Evolutionary conservation across 1,140 invertebrate genomes (phyloP).

Genomic region (Leptinotarsa texana): DNA sequence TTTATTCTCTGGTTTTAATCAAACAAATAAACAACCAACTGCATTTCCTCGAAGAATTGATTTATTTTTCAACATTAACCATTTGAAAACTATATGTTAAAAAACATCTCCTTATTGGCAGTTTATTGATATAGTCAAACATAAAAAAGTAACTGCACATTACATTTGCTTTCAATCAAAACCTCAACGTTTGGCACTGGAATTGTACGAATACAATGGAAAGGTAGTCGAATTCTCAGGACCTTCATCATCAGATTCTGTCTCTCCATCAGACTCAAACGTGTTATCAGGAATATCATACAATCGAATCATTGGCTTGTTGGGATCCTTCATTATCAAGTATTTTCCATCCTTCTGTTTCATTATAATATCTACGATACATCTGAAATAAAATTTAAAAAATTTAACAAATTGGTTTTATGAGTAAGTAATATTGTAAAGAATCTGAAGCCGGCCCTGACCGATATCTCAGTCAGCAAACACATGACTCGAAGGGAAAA

Average conservation of each 20-base stretch:
- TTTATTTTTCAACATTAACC: too few species aligned
- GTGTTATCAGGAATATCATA: slow-evolving; percentile 98
- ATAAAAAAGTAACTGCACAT: too few species aligned
- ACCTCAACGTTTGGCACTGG: slow-evolving; percentile 21
- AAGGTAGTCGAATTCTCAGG: slow-evolving; percentile 50
- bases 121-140: too few species aligned
- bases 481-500: too few species aligned
- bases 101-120: too few species aligned
- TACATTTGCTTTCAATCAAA: background rate
- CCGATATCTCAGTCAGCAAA: too few species aligned
- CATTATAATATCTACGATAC: slow-evolving; percentile 97
- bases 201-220: slow-evolving; percentile 49
- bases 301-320: slow-evolving; percentile 94
- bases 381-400: slow-evolving; percentile 54
- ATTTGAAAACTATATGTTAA: too few species aligned
- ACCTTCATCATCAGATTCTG: slow-evolving; percentile 84
- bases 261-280: slow-evolving; percentile 96
- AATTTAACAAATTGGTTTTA: background rate
- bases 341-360: slow-evolving; percentile 97
- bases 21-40: too few species aligned
- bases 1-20: too few species aligned
- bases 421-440: background rate
- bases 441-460: too few species aligned
- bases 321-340: slow-evolving; percentile 99
- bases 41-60: too few species aligned